Conservation (phyloP, 2,888 invertebrate species). For the Serrognathus titanus region DNA sequence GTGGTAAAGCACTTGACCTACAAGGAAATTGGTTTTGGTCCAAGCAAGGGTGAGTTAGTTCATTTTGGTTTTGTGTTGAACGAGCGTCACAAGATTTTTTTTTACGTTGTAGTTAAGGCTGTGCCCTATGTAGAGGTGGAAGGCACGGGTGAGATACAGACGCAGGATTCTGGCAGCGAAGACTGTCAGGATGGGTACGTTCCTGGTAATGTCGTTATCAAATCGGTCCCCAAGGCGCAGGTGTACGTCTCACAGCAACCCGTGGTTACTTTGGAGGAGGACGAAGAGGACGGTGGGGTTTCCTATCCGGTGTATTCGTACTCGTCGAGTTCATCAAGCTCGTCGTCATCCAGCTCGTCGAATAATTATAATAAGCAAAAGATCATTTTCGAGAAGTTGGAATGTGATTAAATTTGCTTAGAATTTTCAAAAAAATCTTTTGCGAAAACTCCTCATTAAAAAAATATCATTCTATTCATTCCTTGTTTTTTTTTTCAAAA, state of each 20-base stretch:
- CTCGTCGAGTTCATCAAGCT: conserved; percentile 6
- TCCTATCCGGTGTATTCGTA: conserved; percentile 7
- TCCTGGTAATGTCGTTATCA: conserved; percentile 34
- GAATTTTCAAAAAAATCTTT: too few relatives aligned
- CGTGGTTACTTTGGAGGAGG: not conserved
- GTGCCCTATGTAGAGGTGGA: conserved; percentile 28
- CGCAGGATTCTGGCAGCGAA: not conserved
- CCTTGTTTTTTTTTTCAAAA: too few relatives aligned
- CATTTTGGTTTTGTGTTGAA: not conserved
- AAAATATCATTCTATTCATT: too few relatives aligned
- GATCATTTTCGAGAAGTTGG: conserved; percentile 21
- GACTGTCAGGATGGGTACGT: conserved; percentile 30
- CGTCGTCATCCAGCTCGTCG: conserved; percentile 10
- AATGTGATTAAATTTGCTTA: conserved; percentile 10
- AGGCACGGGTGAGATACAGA: conserved; percentile 9
- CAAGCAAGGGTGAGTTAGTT: conserved; percentile 40
- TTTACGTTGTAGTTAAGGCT: conserved; percentile 20
- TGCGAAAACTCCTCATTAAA: too few relatives aligned
- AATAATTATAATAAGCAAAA: conserved; percentile 6
- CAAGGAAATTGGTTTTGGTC: conserved; percentile 49
- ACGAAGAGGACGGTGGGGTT: conserved; percentile 6
- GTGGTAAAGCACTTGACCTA: conserved; percentile 36
- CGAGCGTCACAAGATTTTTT: too few relatives aligned
- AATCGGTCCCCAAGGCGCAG: conserved; percentile 22
- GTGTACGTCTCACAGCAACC: conserved; percentile 5